Conservation (phyloP, 2,888 invertebrate species). For the Andrena camellia region DNA sequence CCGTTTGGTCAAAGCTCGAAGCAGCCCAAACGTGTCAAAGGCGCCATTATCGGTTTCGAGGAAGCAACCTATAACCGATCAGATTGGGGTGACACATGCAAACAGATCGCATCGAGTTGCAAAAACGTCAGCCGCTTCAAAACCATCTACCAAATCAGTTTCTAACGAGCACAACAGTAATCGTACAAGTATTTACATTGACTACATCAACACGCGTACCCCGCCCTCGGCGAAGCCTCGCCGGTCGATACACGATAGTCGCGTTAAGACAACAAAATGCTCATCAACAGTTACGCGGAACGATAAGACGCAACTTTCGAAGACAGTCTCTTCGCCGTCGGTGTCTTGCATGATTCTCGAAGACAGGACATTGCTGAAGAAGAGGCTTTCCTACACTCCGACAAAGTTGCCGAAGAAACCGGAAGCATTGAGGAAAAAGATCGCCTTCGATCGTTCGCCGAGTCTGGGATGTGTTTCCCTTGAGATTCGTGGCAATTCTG, state of each 20-base stretch:
- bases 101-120: slow-evolving; percentile 34
- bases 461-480: slow-evolving; percentile 79
- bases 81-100: slow-evolving; percentile 22
- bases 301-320: slow-evolving; percentile 68
- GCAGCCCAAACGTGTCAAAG: slow-evolving; percentile 81
- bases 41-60: slow-evolving; percentile 49
- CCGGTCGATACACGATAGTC: slow-evolving; percentile 39
- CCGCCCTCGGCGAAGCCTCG: slow-evolving; percentile 32
- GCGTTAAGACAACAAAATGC: slow-evolving; percentile 36
- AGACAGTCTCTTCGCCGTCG: slow-evolving; percentile 54
- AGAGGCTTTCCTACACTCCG: slow-evolving; percentile 76
- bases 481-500: slow-evolving; percentile 27
- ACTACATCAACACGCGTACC: slow-evolving; percentile 44
- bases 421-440: slow-evolving; percentile 75
- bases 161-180: slow-evolving; percentile 29
- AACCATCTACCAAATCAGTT: slow-evolving; percentile 23
- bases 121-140: slow-evolving; percentile 38
- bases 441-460: slow-evolving; percentile 77
- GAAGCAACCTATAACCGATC: slow-evolving; percentile 44
- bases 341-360: slow-evolving; percentile 82
- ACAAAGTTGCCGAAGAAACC: slow-evolving; percentile 78
- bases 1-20: slow-evolving; percentile 80
- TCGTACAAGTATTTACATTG: slow-evolving; percentile 18
- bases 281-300: slow-evolving; percentile 35
- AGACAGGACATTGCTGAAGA: slow-evolving; percentile 81